phyloP scores from a whole-genome alignment of 2,888 invertebrate genomes.

The Mystacides longicornis region DNA sequence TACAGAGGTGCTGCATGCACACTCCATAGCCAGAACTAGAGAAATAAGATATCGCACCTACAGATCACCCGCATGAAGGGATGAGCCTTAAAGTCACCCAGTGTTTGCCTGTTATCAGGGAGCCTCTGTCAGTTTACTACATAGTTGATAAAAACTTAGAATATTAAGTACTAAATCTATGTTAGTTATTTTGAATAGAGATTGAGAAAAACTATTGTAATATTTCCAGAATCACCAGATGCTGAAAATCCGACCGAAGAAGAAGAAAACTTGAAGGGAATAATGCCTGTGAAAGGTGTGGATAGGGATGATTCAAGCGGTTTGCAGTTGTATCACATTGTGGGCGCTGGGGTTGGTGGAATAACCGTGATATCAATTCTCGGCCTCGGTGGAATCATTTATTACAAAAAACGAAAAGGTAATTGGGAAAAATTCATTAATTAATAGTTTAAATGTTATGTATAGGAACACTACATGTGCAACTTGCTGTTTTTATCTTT shows the following conservation, averaged over 20 bases:
- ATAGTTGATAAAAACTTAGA: too few relatives aligned
- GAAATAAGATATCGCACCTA: too few relatives aligned
- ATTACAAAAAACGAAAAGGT: conserved; percentile 19
- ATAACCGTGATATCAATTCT: conserved; percentile 32
- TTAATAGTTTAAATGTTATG: neutral
- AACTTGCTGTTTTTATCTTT: neutral
- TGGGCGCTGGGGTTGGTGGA: conserved; percentile 32
- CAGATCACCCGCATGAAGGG: too few relatives aligned
- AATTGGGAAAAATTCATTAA: neutral
- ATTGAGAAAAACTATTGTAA: too few relatives aligned
- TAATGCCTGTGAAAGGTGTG: conserved; percentile 36
- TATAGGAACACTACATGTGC: neutral
- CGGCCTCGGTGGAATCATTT: conserved; percentile 4
- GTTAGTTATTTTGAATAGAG: too few relatives aligned
- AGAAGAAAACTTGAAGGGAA: conserved; percentile 34
- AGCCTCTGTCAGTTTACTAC: too few relatives aligned
- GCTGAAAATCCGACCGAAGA: conserved; percentile 25
- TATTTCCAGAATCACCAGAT: conserved; percentile 26
- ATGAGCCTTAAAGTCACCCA: too few relatives aligned
- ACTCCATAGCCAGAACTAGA: too few relatives aligned
- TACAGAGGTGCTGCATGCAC: too few relatives aligned
- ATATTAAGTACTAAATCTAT: too few relatives aligned
- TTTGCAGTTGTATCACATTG: conserved; percentile 23
- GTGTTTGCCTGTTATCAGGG: too few relatives aligned
- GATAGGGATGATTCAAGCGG: conserved; percentile 14